Base-by-base conservation (phyloP, 2,888 invertebrate genomes). In the Eupithecia pulchellata region DNA sequence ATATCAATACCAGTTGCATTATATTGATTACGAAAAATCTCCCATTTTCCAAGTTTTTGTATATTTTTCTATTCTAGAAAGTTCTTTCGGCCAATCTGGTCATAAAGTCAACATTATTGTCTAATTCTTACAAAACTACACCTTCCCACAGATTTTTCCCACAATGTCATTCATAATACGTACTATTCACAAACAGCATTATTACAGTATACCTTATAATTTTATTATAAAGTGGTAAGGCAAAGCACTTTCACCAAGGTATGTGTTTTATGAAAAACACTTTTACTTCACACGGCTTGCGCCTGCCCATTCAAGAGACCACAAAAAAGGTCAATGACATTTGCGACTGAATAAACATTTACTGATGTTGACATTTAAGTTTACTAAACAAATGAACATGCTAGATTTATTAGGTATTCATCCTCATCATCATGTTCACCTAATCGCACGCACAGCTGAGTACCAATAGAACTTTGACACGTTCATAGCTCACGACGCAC, bases 151-250 rank as follows among this genome's bases (percentile, higher is more conserved):
- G 60, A 39, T 64, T 69, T 55, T 69, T 73, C 73, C 57, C 69
- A 69, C 69, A 67, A 67, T 60, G 14, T 61, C 62, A 20, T 27
- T 36, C 63, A 57, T 66, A 62, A 68, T 68, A 39, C 32, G 29
- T 65, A 68, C 55, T 64, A 72, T 72, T 78, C 77, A 73, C 75
- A 78, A 75, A 76, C 74, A 64, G 68, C 66, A 75, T 72, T 71
- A 77, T 83, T 83, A 83, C 82, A 82, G 82, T 82, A 83, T 82
- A 80, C 71, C 78, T 77, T 79, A 78, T 80, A 83, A 83, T 78
- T 74, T 75, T 78, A 73, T 79, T 81, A 79, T 78, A 60, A 25
- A 66, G 68, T 67, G 80, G 78, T 81, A 81, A 73, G 69, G 52
- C 52, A 52, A 52, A 52, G 67, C 68, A 77, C 77, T 77, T 77